Base-by-base conservation (phyloP, 1,140 invertebrate genomes). In the Drosophila tropicalis region DNA sequence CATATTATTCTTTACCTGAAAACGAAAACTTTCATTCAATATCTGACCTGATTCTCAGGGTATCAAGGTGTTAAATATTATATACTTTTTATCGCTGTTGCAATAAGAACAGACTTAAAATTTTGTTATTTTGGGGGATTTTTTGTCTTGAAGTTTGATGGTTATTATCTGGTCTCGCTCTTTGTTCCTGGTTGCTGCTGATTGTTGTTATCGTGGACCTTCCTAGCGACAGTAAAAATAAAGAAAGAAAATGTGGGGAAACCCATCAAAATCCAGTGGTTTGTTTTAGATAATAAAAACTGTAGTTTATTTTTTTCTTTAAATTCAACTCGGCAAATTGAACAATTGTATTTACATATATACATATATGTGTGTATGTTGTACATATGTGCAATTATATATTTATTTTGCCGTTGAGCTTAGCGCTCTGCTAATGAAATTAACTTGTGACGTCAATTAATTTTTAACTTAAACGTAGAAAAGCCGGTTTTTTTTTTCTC, bases 381-480 rank as follows among this genome's bases (percentile, higher is more conserved):
- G n/a, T n/a, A 17, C 15, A 17, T 44, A 15, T 15, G n/a, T 41
- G 13, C 47, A 25, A 41, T 64, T 54, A 55, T 70, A 15, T 60
- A 55, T 40, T 64, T 65, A 40, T 61, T 74, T 77, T 65, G 67
- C 63, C 6, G 17, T 22, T 51, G 9, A 15, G 67, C 62, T 76
- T 76, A 67, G 47, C 75, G 74, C 44, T 71, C 64, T 44, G 75
- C 75, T 78, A 78, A 78, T 78, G 74, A 78, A 77, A 71, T 78
- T 70, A 67, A 39, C 74, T 78, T 7, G 44, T 83, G 80, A 83
- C 80, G 80, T 83, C 80, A 83, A 70, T 83, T 32, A 62, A 62
- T 78, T 72, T 56, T 71, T 66, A 65, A 55, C 68, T 62, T 25
- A 67, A 58, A 32, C 68, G 69, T 70, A 32, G 71, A 70, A 51